A percentile compares a stretch with the other conserved stretches of the same genome.
phyloP scores from a whole-genome alignment of 2,113 vertebrate genomes.

The Anas platyrhynchos region DNA sequence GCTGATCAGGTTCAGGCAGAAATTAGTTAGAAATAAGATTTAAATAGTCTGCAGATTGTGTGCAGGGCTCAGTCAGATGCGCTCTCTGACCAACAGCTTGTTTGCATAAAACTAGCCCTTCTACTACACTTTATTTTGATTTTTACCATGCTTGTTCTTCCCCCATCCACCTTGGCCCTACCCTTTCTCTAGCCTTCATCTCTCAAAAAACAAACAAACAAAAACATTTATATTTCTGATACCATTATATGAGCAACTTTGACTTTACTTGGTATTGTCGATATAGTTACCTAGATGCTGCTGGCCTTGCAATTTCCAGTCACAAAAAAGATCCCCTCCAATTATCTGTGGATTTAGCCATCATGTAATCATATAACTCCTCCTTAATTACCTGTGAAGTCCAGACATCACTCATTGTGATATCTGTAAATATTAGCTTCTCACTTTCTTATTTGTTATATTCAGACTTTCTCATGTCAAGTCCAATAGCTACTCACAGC shows the following conservation, averaged over 20 bases:
- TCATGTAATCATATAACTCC: background rate
- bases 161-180: background rate
- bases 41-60: background rate
- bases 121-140: background rate
- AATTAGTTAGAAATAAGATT: background rate
- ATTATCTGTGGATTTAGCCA: background rate
- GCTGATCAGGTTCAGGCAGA: background rate
- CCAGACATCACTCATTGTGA: background rate
- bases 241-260: background rate
- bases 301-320: background rate
- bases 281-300: background rate
- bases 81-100: background rate
- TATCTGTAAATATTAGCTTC: background rate
- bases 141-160: background rate
- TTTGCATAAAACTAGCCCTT: background rate
- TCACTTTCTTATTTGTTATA: background rate
- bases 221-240: background rate
- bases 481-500: background rate
- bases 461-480: background rate
- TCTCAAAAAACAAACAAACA: too few relatives aligned
- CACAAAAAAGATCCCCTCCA: background rate
- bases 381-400: background rate
- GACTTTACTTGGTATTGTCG: fast-evolving
- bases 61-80: background rate
- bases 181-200: background rate